Conservation (phyloP, 2,113 vertebrate species). For the Podiceps cristatus region DNA sequence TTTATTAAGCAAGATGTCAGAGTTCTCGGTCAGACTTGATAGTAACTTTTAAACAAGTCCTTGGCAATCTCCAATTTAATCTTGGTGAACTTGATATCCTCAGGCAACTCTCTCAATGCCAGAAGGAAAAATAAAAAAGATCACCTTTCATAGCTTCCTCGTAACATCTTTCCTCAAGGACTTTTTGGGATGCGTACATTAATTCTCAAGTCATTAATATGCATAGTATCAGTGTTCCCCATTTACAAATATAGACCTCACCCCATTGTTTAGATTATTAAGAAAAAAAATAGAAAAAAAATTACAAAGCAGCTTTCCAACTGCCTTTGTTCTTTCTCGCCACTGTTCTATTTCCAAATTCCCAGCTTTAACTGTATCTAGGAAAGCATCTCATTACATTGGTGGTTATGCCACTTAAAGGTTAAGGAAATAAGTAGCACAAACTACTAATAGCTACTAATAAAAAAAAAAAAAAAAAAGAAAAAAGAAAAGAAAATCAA, state of each 20-base stretch:
- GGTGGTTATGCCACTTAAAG: neutral
- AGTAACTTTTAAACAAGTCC: slow-evolving; percentile 79
- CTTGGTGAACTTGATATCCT: slow-evolving; percentile 81
- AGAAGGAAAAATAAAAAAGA: slow-evolving; percentile 69
- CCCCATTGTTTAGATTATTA: neutral
- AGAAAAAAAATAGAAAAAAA: neutral
- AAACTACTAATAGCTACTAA: neutral
- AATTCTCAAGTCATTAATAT: neutral
- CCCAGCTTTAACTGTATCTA: neutral
- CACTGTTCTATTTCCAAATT: neutral
- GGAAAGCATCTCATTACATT: neutral
- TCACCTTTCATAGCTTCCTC: slow-evolving; percentile 68
- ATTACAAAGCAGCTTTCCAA: neutral
- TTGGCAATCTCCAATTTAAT: slow-evolving; percentile 84
- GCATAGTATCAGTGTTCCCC: neutral
- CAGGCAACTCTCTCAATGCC: slow-evolving; percentile 75
- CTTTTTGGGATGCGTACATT: neutral
- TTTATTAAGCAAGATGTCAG: slow-evolving; percentile 71
- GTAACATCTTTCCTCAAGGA: neutral
- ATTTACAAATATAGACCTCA: neutral
- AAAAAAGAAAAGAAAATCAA: neutral
- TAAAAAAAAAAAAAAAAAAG: neutral
- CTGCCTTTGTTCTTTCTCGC: neutral
- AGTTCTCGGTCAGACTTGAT: slow-evolving; percentile 84
- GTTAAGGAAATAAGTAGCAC: neutral